Conservation (phyloP, 2,113 vertebrate species). For the rabbit (Oryctolagus cuniculus) region DNA sequence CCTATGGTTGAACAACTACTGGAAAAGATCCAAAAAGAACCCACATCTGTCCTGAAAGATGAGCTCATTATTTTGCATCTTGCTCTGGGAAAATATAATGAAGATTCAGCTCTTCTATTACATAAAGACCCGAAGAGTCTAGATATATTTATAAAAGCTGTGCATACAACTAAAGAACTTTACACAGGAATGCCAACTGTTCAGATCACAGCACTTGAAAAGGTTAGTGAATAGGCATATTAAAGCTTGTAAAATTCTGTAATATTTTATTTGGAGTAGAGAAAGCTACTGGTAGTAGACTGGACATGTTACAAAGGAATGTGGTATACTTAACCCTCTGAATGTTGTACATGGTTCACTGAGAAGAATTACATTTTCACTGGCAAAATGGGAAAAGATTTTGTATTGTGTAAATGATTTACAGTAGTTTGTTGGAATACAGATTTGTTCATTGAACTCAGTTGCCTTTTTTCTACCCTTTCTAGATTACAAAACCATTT, state of each 20-base stretch:
- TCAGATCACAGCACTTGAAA: conserved; percentile 93
- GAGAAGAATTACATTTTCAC: conserved; percentile 7
- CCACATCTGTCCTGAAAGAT: conserved; percentile 87
- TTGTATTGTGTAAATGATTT: neutral
- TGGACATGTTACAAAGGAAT: conserved; percentile 41
- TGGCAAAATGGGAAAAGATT: neutral
- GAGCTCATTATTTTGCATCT: conserved; percentile 91
- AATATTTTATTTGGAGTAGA: neutral
- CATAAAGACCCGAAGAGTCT: conserved; percentile 89
- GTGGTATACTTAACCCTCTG: neutral
- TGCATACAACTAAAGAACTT: conserved; percentile 87
- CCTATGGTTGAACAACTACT: conserved; percentile 91
- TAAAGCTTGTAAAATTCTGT: neutral
- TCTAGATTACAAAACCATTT: conserved; percentile 94
- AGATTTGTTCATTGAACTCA: neutral
- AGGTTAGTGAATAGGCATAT: conserved; percentile 87
- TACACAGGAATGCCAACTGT: conserved; percentile 87
- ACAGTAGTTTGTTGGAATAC: neutral
- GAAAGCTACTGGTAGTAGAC: neutral
- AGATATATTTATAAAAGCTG: conserved; percentile 91
- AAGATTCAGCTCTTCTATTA: conserved; percentile 91
- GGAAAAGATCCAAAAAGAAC: conserved; percentile 88
- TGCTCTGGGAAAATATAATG: conserved; percentile 92
- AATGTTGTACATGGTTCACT: neutral
- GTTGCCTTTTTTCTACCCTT: conserved; percentile 35